These are phyloP conservation scores for Delia radicum DNA, from an alignment of 1,140 invertebrate genomes.

Conservation along the genomic window DNA sequence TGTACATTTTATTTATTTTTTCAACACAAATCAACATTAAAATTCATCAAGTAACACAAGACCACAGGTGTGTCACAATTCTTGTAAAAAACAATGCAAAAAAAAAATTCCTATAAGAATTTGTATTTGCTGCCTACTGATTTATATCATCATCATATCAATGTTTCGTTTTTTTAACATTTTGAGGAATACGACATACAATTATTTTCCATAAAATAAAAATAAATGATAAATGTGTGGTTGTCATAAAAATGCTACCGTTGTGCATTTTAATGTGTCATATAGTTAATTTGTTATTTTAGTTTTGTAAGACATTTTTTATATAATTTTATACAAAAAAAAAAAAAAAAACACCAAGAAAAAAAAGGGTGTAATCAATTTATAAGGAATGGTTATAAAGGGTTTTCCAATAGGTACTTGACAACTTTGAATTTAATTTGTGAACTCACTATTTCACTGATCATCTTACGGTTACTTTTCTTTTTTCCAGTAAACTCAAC, in stretches of 20 bases:
- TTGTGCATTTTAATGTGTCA: conserved; percentile 18
- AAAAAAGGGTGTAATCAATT: neutral
- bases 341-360: neutral
- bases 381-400: neutral
- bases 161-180: no score
- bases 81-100: conserved; percentile 9
- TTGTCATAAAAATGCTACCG: conserved; percentile 14
- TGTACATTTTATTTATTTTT: no score
- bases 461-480: no score
- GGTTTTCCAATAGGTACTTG: no score
- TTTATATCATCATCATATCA: neutral
- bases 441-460: no score
- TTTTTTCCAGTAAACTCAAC: no score
- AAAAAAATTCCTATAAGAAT: neutral
- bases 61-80: conserved; percentile 22
- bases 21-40: neutral
- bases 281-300: neutral
- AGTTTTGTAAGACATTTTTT: neutral
- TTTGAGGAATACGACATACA: neutral
- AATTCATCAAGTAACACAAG: neutral
- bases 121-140: neutral
- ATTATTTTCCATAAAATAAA: neutral
- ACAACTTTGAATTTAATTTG: no score
- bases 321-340: neutral
- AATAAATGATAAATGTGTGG: conserved; percentile 19